Evolutionary conservation across 2,113 vertebrate species (phyloP).

Genomic region (Hipposideros armiger): DNA sequence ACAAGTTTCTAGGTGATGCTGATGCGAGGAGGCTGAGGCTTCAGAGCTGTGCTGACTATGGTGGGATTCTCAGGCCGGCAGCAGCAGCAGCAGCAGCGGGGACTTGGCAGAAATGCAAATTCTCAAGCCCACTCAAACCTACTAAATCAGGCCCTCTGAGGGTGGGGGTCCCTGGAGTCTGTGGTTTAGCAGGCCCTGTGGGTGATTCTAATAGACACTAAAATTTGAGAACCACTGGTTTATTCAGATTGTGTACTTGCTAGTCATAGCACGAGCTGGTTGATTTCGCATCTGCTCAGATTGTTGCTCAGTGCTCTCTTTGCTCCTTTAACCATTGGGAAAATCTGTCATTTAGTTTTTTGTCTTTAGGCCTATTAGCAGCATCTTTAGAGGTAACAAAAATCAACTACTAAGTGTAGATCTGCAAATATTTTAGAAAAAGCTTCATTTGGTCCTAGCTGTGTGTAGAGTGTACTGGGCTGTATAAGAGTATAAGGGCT

Average conservation of each 20-base stretch:
- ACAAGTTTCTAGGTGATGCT: not conserved
- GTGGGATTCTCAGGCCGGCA: not conserved
- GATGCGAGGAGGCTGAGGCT: not conserved
- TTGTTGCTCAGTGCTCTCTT: not conserved
- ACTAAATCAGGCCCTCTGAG: not conserved
- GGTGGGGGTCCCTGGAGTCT: not conserved
- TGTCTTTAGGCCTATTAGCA: not conserved
- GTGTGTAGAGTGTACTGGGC: not conserved
- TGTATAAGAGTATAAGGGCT: not conserved
- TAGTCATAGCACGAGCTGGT: rapidly evolving
- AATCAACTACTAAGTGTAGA: not conserved
- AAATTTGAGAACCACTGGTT: not conserved
- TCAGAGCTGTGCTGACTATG: not conserved
- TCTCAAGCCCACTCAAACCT: not conserved
- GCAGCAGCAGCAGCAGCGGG: not conserved
- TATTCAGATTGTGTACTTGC: not conserved
- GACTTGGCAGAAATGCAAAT: not conserved
- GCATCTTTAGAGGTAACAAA: not conserved
- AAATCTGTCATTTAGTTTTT: not conserved
- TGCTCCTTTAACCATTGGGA: not conserved
- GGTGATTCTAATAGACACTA: not conserved
- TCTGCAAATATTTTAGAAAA: not conserved
- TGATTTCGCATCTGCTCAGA: not conserved
- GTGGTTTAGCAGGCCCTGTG: not conserved
- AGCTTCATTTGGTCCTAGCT: not conserved